These are phyloP conservation scores for Ophion slaviceki DNA, from an alignment of 2,888 invertebrate genomes.

Conservation along the genomic window DNA sequence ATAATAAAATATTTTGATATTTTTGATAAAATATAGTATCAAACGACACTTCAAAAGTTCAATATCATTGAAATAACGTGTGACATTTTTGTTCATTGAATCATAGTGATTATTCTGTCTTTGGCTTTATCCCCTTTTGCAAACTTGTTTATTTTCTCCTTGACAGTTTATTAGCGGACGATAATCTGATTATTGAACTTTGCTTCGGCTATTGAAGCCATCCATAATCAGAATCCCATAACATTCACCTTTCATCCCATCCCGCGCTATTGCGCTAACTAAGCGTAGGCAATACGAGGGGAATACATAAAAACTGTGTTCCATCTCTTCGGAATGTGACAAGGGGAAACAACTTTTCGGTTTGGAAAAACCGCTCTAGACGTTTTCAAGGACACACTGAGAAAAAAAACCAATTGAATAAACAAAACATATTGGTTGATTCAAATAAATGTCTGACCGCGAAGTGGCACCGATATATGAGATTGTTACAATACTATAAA, in stretches of 20 bases:
- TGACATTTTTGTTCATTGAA: not conserved
- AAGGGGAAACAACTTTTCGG: not conserved
- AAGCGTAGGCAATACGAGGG: not conserved
- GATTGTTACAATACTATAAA: no score
- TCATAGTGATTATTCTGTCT: not conserved
- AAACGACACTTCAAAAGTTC: no score
- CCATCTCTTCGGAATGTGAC: not conserved
- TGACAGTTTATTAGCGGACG: not conserved
- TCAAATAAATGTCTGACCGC: no score
- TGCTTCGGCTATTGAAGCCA: not conserved
- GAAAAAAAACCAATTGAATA: no score
- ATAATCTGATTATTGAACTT: not conserved
- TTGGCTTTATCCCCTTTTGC: not conserved
- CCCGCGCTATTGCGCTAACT: not conserved
- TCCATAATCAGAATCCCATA: not conserved
- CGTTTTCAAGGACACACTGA: not conserved
- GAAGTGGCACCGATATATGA: no score
- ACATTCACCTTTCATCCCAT: not conserved
- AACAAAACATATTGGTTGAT: not conserved
- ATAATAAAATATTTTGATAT: no score
- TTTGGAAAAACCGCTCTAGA: not conserved
- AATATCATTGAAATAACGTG: not conserved
- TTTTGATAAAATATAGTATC: no score
- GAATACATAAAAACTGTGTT: not conserved
- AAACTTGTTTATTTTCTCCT: not conserved